Evolutionary conservation across 2,888 invertebrate genomes (phyloP), one percentile per base, ranked within the genome.

Genomic region (Leucophenga montana): DNA sequence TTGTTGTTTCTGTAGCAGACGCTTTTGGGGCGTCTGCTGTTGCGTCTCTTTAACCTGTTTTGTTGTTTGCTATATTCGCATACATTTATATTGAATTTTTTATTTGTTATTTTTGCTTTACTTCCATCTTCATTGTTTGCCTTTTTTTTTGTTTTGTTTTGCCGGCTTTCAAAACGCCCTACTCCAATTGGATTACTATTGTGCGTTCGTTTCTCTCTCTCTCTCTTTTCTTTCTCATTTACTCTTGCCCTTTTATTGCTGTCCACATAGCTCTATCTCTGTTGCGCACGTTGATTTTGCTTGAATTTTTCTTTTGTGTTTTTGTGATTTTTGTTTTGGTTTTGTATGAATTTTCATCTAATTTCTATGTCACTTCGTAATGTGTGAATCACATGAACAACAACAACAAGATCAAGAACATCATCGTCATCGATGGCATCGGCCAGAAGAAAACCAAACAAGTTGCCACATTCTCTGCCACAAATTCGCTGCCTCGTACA

Each of bases 101-200:
- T 8, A 39, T 39, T 39, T 71, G 68, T 57, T 18, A 54, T 53
- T 54, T n/a, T 1, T 50, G 50, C 16, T 18, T 54, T 54, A 18
- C 22, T 16, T 16, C 48, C 14, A 65, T 57, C 65, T 68, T 73
- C 66, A 66, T 67, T 59, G 50, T 70, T 18, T 69, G 70, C 31
- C 46, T 68, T 80, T 78, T 78, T 79, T 80, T 77, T n/a, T n/a
- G n/a, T n/a, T 77, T 82, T 82, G 80, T 81, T 82, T 77, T 81
- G 81, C 81, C 81, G 81, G 82, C 79, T 72, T 74, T 71, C 65
- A 76, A 76, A 77, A 76, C 78, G 78, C 75, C 79, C 80, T 80
- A 79, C 76, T 79, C 76, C 77, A 77, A 77, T 77, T 72, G 68
- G 69, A 14, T 64, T 64, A 22, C 44, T 22, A 13, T 64, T 64